These are phyloP conservation scores for Pipra filicauda DNA, from an alignment of 2,113 vertebrate genomes.

Conservation along the genomic window DNA sequence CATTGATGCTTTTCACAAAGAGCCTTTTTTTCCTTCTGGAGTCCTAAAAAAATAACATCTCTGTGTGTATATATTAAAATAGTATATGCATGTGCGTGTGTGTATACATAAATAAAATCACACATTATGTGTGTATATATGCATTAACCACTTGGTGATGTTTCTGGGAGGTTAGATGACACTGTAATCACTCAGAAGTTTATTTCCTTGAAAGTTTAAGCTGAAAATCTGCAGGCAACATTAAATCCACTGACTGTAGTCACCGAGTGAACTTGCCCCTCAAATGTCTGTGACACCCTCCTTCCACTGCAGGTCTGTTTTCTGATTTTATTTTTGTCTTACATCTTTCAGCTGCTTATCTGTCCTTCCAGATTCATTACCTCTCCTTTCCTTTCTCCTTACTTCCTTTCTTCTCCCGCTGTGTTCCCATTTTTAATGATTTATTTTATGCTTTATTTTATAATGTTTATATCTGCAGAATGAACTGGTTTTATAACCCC, in stretches of 20 bases:
- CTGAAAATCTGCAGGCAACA: background rate
- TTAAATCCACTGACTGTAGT: constrained; percentile 5
- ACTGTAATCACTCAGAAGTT: background rate
- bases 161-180: background rate
- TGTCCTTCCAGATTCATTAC: constrained; percentile 63
- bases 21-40: background rate
- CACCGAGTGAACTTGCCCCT: background rate
- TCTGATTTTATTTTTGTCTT: constrained; percentile 41
- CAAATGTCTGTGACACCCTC: background rate
- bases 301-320: background rate
- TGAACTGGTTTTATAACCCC: constrained; percentile 30
- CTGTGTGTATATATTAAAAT: background rate
- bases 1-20: background rate
- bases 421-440: constrained; percentile 53
- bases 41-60: background rate
- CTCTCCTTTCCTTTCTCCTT: constrained; percentile 24
- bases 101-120: background rate
- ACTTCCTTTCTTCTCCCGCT: constrained; percentile 30
- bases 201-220: background rate
- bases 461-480: constrained; percentile 48
- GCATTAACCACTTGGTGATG: background rate
- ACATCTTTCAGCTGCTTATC: constrained; percentile 54
- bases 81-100: no score
- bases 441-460: constrained; percentile 46
- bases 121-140: accelerated